phyloP scores from a whole-genome alignment of 2,113 vertebrate genomes.

The Eulemur rufifrons region DNA sequence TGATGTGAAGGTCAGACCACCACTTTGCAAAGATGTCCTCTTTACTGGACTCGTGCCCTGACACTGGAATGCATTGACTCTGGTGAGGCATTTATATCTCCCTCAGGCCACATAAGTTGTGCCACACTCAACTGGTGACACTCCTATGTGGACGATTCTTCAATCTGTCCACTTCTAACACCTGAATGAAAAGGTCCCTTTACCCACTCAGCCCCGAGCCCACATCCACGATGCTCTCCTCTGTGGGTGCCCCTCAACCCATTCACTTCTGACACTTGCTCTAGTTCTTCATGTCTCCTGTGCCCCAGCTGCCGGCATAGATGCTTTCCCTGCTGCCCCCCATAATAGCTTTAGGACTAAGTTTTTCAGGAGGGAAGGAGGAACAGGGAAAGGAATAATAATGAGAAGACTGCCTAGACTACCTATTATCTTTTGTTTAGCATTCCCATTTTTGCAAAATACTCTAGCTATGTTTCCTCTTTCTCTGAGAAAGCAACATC shows the following conservation, averaged over 20 bases:
- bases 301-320: not conserved
- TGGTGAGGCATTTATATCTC: not conserved
- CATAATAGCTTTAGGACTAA: not conserved
- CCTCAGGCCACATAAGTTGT: not conserved
- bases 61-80: not conserved
- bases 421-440: not conserved
- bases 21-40: not conserved
- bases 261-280: not conserved
- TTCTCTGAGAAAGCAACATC: not conserved
- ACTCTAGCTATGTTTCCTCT: not conserved
- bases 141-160: not conserved
- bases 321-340: not conserved
- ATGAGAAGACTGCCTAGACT: not conserved
- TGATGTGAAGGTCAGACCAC: not conserved
- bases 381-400: not conserved
- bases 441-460: not conserved
- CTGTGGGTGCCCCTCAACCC: not conserved
- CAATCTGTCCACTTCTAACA: not conserved
- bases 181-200: not conserved
- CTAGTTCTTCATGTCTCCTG: not conserved
- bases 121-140: not conserved
- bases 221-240: no score
- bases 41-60: not conserved
- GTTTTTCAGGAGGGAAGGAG: not conserved
- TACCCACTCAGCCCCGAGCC: no score